Evolutionary conservation across 1,140 invertebrate genomes (phyloP), one percentile per base, ranked within the genome.

Genomic region (Magallana ariakensis): DNA sequence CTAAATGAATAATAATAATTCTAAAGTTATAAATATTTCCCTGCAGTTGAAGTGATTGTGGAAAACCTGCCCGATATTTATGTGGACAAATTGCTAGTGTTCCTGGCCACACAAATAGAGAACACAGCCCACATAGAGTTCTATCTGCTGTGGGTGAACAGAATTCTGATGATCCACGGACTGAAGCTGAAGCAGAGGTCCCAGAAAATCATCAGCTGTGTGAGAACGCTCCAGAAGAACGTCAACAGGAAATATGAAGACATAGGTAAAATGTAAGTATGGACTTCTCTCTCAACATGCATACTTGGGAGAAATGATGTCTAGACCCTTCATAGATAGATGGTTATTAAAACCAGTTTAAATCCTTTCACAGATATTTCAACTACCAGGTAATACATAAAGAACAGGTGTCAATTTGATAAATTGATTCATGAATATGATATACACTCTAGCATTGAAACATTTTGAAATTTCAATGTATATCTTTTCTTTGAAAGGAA

Each of bases 71-170:
- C 97, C 13, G 95, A 96, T 60, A 94, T 96, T n/a, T 99, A 98
- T 93, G 94, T 97, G 0, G 96, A 97, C 89, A 96, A 97, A 85
- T 92, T 98, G 33, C 93, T 98, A 9, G 95, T 95, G 80, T 97
- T 97, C 87, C 91, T 98, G 33, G 96, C 96, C 0, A 95, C 95
- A 19, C 95, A 96, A 84, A 93, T 99, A 19, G 97, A 98, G 91
- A 95, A 95, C 15, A 97, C 97, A 1, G 95, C 96, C 3, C 98
- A 99, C 93, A 93, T 99, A 75, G 97, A 99, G 92, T 98, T 98
- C 93, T 98, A 99, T 94, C 93, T 98, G 0, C 93, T 96, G 53
- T 99, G 98, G 98, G 95, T 96, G 62, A 96, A 96, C 89, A 92
- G 92, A 66, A 94, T 98, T 4, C 92, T 98, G 55, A 96, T 95